Conservation (phyloP, 2,888 invertebrate species). For the Leptura quadrifasciata region DNA sequence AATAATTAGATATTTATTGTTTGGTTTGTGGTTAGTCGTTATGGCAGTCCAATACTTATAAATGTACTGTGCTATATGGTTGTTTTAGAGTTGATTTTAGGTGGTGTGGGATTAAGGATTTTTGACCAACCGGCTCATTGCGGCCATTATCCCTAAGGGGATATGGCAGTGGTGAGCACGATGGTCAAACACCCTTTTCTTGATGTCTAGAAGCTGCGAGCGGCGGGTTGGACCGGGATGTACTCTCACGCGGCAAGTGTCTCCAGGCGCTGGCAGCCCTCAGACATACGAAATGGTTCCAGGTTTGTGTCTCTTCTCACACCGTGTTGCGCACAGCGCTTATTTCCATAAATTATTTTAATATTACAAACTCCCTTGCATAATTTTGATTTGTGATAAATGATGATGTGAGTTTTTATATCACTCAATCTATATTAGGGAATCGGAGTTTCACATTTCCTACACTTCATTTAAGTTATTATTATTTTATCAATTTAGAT, state of each 20-base stretch:
- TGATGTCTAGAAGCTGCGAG: constrained; percentile 78
- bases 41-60: constrained; percentile 71
- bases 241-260: constrained; percentile 99
- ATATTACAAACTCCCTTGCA: constrained; percentile 19
- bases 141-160: constrained; percentile 48
- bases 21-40: constrained; percentile 50
- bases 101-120: constrained; percentile 79
- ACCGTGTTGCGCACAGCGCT: constrained; percentile 63
- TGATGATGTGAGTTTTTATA: constrained; percentile 71
- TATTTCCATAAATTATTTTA: constrained; percentile 32
- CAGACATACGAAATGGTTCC: constrained; percentile 99
- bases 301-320: constrained; percentile 84
- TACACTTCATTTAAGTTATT: constrained; percentile 52
- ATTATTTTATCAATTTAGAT: constrained; percentile 59
- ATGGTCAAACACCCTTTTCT: constrained; percentile 87
- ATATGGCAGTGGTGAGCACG: constrained; percentile 69
- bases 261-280: constrained; percentile 99
- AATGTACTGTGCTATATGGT: constrained; percentile 71
- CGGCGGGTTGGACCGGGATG: constrained; percentile 89
- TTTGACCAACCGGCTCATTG: constrained; percentile 78
- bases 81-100: constrained; percentile 73
- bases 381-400: constrained; percentile 25
- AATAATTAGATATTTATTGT: constrained; percentile 47
- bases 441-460: constrained; percentile 57
- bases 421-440: constrained; percentile 53